Percentiles rank a stretch among this genome's conserved stretches.
phyloP scores from a whole-genome alignment of 2,113 vertebrate species.

The Mionectes macconnelli region DNA sequence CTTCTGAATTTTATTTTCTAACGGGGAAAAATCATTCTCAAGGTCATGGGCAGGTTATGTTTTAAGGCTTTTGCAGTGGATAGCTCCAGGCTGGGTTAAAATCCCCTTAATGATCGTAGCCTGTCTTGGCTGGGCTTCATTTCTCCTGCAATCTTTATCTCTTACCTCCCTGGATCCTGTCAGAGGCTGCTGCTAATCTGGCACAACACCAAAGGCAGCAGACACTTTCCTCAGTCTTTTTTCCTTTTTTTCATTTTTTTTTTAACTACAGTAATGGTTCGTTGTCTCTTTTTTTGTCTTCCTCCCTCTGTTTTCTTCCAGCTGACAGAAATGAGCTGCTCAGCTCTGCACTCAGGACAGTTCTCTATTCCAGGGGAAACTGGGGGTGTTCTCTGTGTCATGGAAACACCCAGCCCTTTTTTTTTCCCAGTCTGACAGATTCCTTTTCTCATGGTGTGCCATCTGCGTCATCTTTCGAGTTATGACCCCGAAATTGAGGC shows the following conservation, averaged over 20 bases:
- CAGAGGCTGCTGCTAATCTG: background rate
- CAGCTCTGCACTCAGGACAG: background rate
- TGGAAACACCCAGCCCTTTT: background rate
- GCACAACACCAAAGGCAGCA: background rate
- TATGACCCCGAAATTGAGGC: background rate
- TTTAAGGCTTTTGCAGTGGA: background rate
- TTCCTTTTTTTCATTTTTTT: background rate
- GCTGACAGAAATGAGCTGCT: background rate
- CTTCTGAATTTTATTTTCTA: conserved; percentile 15
- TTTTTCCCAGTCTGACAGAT: background rate
- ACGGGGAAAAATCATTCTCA: background rate
- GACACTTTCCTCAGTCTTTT: background rate
- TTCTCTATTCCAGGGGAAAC: background rate
- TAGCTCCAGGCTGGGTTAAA: conserved; percentile 20
- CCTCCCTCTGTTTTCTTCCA: background rate
- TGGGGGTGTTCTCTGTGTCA: background rate
- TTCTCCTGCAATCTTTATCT: background rate
- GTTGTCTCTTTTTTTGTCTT: background rate
- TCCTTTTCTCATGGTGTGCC: background rate
- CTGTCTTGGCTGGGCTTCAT: background rate
- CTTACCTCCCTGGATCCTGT: background rate
- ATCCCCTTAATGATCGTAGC: background rate
- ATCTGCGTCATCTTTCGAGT: background rate
- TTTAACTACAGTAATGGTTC: background rate
- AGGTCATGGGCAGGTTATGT: background rate